Evolutionary conservation across 2,113 vertebrate genomes (phyloP).

Genomic region (Pycnonotus jocosus): DNA sequence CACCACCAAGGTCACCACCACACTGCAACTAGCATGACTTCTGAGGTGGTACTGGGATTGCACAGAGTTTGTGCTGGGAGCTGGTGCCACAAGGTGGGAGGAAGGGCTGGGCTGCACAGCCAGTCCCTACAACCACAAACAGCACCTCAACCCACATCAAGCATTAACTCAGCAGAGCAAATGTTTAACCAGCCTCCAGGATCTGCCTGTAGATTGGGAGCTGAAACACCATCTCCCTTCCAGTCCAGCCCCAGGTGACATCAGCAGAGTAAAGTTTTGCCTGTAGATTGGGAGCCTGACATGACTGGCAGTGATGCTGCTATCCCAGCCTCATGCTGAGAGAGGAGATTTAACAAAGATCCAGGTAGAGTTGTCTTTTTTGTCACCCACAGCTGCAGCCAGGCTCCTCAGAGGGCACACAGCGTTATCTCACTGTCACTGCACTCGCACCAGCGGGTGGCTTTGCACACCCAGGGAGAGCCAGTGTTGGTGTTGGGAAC

Average conservation of each 20-base stretch:
- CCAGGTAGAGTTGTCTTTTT: not conserved
- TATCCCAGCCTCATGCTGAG: not conserved
- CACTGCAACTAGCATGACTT: not conserved
- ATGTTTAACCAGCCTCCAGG: not conserved
- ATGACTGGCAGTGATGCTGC: not conserved
- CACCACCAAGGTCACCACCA: not conserved
- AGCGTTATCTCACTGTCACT: not conserved
- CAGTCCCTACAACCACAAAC: not conserved
- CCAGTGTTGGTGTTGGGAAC: not conserved
- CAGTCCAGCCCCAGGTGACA: not conserved
- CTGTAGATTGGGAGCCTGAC: not conserved
- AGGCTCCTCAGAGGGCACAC: not conserved
- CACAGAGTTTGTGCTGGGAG: not conserved
- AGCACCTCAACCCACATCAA: not conserved
- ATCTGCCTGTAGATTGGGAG: not conserved
- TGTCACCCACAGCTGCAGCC: not conserved
- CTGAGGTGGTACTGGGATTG: not conserved
- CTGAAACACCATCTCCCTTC: rapidly evolving
- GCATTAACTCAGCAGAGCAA: not conserved
- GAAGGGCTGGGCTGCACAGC: not conserved
- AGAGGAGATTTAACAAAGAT: not conserved
- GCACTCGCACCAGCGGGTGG: rapidly evolving
- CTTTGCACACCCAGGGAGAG: not conserved
- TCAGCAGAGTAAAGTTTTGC: not conserved
- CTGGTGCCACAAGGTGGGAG: rapidly evolving